Base-by-base conservation (phyloP, 92 coral and sea anemone genomes). In the Diadumene lineata region DNA sequence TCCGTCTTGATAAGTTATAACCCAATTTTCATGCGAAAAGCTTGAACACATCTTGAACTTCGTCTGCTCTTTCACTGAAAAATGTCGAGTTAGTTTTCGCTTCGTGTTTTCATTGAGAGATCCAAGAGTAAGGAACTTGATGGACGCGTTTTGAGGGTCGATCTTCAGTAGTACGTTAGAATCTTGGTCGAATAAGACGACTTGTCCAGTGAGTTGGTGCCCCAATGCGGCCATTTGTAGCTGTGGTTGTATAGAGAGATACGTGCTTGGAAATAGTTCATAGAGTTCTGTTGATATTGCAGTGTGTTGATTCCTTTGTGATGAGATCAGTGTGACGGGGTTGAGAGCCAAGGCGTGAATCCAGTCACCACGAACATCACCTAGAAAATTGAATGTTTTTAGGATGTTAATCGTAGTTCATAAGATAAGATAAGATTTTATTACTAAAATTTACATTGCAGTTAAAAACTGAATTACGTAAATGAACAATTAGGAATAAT, bases 331-430 rank as follows among this genome's bases (percentile, higher is more conserved):
- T 0, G 93, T 87, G 34, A 94, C 87, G 13, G 98, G 98, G 77
- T 84, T 89, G 23, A 88, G 74, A 26, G 98, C 90, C 72, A 90
- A 78, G 60, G 82, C 69, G 73, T 94, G 97, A 48, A 94, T 73
- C 98, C 98, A 94, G 82, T 94, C 98, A 26, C 98, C 97, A 24
- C 85, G 84, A 28, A 61, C 79, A 64, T 81, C 92, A 43, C 97
- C 98, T 94, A 72, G 22, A 56, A 56, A 18, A 33, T 4, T 6
- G n/a, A n/a, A n/a, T n/a, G n/a, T n/a, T n/a, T n/a, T n/a, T n/a
- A n/a, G n/a, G n/a, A n/a, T n/a, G n/a, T n/a, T n/a, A n/a, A n/a
- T n/a, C n/a, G n/a, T n/a, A n/a, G n/a, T n/a, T n/a, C n/a, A n/a
- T n/a, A n/a, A n/a, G n/a, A n/a, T n/a, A n/a, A n/a, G n/a, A n/a